A percentile compares a stretch with the other conserved stretches of the same genome.
Evolutionary conservation across 2,113 vertebrate genomes (phyloP).

Genomic region (Lycocorax pyrrhopterus): DNA sequence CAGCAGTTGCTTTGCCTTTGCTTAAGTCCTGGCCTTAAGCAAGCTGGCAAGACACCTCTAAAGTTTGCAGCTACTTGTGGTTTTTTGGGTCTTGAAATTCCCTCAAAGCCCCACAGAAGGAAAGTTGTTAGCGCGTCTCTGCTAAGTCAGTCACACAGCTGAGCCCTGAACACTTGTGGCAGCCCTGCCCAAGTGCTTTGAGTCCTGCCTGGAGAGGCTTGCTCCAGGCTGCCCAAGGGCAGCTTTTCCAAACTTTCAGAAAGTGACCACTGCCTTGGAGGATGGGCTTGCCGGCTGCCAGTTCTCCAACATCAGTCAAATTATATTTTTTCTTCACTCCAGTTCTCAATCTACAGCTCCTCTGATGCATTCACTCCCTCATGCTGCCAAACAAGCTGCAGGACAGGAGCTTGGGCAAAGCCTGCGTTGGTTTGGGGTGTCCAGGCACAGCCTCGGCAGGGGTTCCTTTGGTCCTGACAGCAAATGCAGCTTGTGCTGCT

Average conservation of each 20-base stretch:
- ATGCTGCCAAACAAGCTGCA: neutral
- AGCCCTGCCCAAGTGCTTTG: neutral
- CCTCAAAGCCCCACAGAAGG: neutral
- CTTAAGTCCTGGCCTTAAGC: neutral
- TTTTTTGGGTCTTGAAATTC: neutral
- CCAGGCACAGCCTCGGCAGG: accelerated
- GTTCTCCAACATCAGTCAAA: neutral
- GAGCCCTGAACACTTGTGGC: neutral
- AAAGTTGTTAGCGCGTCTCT: neutral
- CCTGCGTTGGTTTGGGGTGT: neutral
- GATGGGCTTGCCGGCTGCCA: neutral
- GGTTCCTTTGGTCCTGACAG: neutral
- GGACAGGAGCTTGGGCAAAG: neutral
- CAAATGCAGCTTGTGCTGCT: neutral
- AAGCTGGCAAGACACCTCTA: neutral
- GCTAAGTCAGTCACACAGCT: neutral
- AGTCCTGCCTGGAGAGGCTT: neutral
- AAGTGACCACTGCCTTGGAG: neutral
- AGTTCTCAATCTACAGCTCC: neutral
- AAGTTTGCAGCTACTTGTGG: neutral
- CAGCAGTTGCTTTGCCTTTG: neutral
- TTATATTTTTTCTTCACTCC: neutral
- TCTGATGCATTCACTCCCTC: neutral
- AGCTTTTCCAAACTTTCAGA: neutral
- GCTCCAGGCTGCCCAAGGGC: neutral